Base-by-base conservation (phyloP, 2,888 invertebrate species). In the Ypsolopha sequella region DNA sequence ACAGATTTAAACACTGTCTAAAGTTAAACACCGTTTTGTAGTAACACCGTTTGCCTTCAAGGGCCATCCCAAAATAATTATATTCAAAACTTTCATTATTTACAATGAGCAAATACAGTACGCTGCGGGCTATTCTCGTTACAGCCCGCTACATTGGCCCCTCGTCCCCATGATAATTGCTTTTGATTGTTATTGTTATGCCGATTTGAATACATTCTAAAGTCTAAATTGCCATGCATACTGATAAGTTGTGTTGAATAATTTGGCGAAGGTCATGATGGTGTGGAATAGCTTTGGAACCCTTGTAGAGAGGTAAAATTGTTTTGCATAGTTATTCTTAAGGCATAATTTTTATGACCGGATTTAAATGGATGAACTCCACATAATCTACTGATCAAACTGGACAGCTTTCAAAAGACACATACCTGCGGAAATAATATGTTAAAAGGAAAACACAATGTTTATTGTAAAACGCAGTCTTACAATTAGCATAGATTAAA, bases 161-260 rank as follows among this genome's bases (percentile, higher is more conserved):
- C 56, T 57, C 61, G 63, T 63, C 61, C 24, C 59, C 61, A 62
- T 60, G 59, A 64, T 70, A 70, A 69, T 70, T 66, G 64, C 59
- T 63, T 63, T 63, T 68, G 69, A 70, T 70, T 71, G 68, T 71
- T 71, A 69, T 69, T 64, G 63, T 63, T 57, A 59, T 55, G 59
- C 60, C 57, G 61, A 68, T 71, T 68, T 70, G 70, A 68, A 71
- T 72, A 53, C 47, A 69, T 66, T 61, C 60, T 63, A 63, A 68
- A 68, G 62, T 65, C 63, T 63, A 66, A 70, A 70, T 68, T 66
- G 68, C 64, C 66, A 72, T 71, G 73, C 71, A 70, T 73, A 72
- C 58, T 65, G 62, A 70, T 61, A 59, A 60, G 58, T 51, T 57
- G 53, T 56, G 58, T 61, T 63, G 64, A 61, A 67, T 65, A 65